Base-by-base conservation (phyloP, 1,140 invertebrate species). In the Atopsyche davidsoni region DNA sequence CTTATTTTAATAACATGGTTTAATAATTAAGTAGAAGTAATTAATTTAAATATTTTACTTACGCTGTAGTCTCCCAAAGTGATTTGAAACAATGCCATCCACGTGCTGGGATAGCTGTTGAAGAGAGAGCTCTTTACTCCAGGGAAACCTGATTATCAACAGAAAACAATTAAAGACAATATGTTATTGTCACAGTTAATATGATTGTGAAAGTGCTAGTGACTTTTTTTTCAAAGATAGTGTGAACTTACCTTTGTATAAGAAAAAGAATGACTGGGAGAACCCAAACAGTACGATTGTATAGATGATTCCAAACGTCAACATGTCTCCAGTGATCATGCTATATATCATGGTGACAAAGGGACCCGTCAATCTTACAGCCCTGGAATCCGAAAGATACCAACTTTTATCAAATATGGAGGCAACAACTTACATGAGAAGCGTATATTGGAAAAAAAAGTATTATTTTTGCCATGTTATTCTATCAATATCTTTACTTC, bases 291-390 rank as follows among this genome's bases (percentile, higher is more conserved):
- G 72, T 28, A 98, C 87, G 55, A 99, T 89, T 55, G 80, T 80
- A 66, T 95, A 97, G 67, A 98, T 98, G 48, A 98, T 95, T 44
- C 89, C 89, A 67, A 98, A 98, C 23, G 92, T 94, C 60, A 96
- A 82, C 90, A 98, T 94, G 71, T 98, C 96, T 17, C 92, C 92
- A 1, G 87, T 90, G 60, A 98, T 92, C 94, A 98, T 98, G 60
- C 86, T 90, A 75, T 95, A 97, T 44, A 98, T 92, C 95, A 98
- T 98, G 13, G 95, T 96, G 39, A 98, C 92, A 73, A 98, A 97
- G 0, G 95, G 94, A 42, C 96, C 96, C 0, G 93, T 97, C 36
- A 96, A 65, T 43, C 89, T 85, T 13, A 96, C 82, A 25, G 92
- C 92, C 19, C 95, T 98, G 73, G 40, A 78, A 75, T 57, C 47